Conservation (phyloP, 2,888 invertebrate genomes). For the Stenodera caucasica region DNA sequence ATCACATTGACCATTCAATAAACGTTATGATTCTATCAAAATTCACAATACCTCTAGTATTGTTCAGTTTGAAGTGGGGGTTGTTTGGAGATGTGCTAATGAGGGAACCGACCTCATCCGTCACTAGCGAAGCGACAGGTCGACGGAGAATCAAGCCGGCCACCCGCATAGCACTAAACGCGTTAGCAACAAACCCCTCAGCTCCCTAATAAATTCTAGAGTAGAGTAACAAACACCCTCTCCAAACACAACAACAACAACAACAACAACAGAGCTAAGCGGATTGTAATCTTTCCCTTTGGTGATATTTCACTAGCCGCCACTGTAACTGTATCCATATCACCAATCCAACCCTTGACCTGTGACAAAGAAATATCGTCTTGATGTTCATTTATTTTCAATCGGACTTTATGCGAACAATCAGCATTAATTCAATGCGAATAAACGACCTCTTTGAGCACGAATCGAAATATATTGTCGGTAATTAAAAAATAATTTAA, state of each 20-base stretch:
- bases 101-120: slow-evolving; percentile 51
- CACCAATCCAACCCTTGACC: slow-evolving; percentile 35
- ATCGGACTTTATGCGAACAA: slow-evolving; percentile 1
- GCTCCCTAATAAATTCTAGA: slow-evolving; percentile 52
- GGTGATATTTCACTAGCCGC: slow-evolving; percentile 54
- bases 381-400: slow-evolving; percentile 19
- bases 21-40: not conserved
- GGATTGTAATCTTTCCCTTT: slow-evolving; percentile 55
- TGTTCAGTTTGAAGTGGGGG: no score
- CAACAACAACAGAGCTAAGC: slow-evolving; percentile 44
- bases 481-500: no score
- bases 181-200: slow-evolving; percentile 42
- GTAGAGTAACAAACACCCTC: slow-evolving; percentile 53
- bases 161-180: slow-evolving; percentile 53
- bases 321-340: slow-evolving; percentile 41
- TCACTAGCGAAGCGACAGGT: slow-evolving; percentile 43
- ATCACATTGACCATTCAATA: slow-evolving; percentile 9
- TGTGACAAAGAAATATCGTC: slow-evolving; percentile 48
- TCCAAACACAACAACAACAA: slow-evolving; percentile 12
- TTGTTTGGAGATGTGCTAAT: slow-evolving; percentile 51
- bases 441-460: not conserved
- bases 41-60: no score
- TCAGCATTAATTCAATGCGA: not conserved
- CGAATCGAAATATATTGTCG: slow-evolving; percentile 1
- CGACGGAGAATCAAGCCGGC: slow-evolving; percentile 40